A percentile compares a stretch with the other conserved stretches of the same genome.
Conservation (phyloP, 2,888 invertebrate genomes). For the Tolmerus cingulatus region DNA sequence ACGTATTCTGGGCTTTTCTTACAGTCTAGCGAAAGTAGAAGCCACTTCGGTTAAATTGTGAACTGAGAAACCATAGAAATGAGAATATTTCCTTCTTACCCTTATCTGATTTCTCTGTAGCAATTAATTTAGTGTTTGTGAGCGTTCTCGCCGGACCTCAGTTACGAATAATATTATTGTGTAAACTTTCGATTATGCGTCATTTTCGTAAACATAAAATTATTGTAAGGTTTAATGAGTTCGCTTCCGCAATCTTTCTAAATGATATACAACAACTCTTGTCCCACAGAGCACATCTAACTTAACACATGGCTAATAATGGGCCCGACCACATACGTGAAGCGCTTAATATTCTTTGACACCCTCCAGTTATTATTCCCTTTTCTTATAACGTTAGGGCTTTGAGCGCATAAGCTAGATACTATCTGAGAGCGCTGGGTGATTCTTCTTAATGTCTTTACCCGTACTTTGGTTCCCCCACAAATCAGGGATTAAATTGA, state of each 20-base stretch:
- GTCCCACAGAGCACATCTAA: neutral
- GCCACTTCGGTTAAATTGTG: neutral
- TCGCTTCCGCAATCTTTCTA: neutral
- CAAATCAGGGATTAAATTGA: slow-evolving; percentile 47
- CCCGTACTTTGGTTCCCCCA: slow-evolving; percentile 32
- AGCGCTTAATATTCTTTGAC: slow-evolving; percentile 22
- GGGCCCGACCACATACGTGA: neutral
- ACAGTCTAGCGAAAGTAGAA: neutral
- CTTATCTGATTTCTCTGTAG: neutral
- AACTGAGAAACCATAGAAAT: neutral
- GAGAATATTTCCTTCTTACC: neutral
- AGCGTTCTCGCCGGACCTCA: neutral
- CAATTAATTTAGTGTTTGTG: neutral
- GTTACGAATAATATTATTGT: neutral
- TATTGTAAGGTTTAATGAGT: neutral
- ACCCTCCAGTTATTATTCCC: slow-evolving; percentile 28
- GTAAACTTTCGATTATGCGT: neutral
- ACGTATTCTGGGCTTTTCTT: neutral
- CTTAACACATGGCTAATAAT: neutral
- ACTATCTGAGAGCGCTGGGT: neutral
- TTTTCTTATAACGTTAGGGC: neutral
- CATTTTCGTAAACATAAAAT: neutral
- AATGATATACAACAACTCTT: neutral
- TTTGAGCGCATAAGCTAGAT: neutral
- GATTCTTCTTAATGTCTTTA: slow-evolving; percentile 27